A percentile compares a stretch with the other conserved stretches of the same genome.
Conservation (phyloP, 2,113 vertebrate species). For the Theristicus caerulescens region DNA sequence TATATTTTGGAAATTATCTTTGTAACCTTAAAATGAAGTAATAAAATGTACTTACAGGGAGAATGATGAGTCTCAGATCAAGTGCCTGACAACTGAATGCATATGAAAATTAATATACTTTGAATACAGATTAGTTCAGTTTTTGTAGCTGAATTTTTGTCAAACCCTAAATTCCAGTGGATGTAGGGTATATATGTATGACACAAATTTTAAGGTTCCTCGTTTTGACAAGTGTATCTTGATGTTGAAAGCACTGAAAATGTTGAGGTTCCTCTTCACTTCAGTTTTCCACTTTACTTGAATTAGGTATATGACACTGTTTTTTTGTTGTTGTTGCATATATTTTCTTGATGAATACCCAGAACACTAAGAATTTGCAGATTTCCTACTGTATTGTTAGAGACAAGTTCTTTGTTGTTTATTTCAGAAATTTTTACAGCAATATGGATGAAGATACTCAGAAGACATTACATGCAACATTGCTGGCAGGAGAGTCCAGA, state of each 20-base stretch:
- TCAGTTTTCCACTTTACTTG: background rate
- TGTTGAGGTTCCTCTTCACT: background rate
- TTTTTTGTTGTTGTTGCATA: background rate
- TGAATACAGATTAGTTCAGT: background rate
- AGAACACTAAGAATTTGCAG: background rate
- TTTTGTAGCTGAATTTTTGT: background rate
- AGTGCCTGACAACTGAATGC: background rate
- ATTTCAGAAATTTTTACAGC: background rate
- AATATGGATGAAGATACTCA: background rate
- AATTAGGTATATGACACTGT: background rate
- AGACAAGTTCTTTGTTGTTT: background rate
- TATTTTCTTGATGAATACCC: background rate
- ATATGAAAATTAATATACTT: background rate
- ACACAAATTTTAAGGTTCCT: background rate
- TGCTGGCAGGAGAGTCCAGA: background rate
- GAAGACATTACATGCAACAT: background rate
- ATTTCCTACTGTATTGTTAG: background rate
- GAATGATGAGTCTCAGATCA: background rate
- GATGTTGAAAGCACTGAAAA: background rate
- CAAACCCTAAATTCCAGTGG: background rate
- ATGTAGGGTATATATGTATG: background rate
- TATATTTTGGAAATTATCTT: background rate
- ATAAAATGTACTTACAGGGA: background rate
- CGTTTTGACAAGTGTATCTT: background rate
- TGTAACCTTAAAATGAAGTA: conserved; percentile 37